Evolutionary conservation across 2,797 vertebrate genomes (phyloP), one percentile per base, ranked within the genome.

Genomic region (Nasua narica): DNA sequence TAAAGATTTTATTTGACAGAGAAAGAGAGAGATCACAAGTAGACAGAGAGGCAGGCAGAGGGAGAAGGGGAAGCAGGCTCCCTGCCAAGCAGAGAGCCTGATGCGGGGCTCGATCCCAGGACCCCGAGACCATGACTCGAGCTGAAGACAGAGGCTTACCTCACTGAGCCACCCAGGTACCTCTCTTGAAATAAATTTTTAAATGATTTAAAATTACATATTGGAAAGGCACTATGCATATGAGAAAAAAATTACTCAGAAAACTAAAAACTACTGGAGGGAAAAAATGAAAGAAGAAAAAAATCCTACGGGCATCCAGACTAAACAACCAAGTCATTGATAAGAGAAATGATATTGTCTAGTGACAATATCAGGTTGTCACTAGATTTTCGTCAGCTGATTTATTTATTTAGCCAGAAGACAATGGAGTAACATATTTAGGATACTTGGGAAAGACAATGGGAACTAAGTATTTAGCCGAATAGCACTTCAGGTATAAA

Each of bases 181-280:
- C 48, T 25, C 70, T 90, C 40, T 40, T 40, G 40, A 40, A 40
- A 40, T 40, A 40, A 40, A 67, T 40, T 67, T 93, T 72, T 19
- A 86, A 85, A 35, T 90, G 3, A 62, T 78, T 92, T 74, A 90
- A 87, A 87, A 92, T 94, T 79, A 74, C 19, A 37, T 86, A 32
- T 62, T 90, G 67, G 32, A 76, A 94, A 90, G 54, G 7, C 16
- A 40, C 12, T 81, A 70, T 27, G 37, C 4, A 21, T 72, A 54
- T 25, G 19, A 95, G 35, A 32, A n/a, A 74, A 90, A 95, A 54
- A 6, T 48, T 2, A 43, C 46, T 37, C 8, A 19, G 54, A 91
- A 87, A 94, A 87, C 13, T 29, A 72, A 78, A 97, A 91, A 19
- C 23, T 15, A 43, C 7, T 94, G 15, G 37, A 65, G 32, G 60